phyloP scores from a whole-genome alignment of 2,797 vertebrate genomes.

The Eleutherodactylus coqui region DNA sequence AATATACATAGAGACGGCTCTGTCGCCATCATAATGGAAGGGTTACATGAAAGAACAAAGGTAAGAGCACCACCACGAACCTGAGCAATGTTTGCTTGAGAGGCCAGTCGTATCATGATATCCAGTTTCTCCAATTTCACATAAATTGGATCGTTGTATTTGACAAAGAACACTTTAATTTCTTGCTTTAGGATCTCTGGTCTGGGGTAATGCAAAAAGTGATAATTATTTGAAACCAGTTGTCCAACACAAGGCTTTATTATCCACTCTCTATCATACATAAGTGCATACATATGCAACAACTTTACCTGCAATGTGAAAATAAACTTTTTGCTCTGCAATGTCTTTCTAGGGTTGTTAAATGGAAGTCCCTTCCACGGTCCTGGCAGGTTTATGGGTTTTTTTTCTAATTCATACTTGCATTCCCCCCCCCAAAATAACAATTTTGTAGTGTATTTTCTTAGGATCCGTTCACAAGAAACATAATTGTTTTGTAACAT shows the following conservation, averaged over 20 bases:
- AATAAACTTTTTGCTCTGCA: too few species aligned
- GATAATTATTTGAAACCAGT: neutral
- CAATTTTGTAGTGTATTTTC: too few species aligned
- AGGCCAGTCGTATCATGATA: slow-evolving; percentile 84
- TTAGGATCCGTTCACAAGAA: too few species aligned
- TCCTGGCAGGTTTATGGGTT: too few species aligned
- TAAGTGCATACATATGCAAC: neutral
- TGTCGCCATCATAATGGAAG: neutral
- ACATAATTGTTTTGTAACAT: too few species aligned
- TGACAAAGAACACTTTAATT: slow-evolving; percentile 85
- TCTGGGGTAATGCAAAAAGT: slow-evolving; percentile 63
- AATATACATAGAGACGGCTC: too few species aligned
- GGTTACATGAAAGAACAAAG: neutral
- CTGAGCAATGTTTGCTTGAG: slow-evolving; percentile 85
- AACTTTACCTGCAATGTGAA: too few species aligned
- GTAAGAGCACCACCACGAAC: slow-evolving; percentile 67
- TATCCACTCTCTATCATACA: neutral
- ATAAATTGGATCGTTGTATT: slow-evolving; percentile 84
- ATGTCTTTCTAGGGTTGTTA: too few species aligned
- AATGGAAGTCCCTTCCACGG: too few species aligned
- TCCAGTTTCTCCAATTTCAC: slow-evolving; percentile 84
- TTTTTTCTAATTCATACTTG: too few species aligned
- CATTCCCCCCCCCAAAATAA: too few species aligned
- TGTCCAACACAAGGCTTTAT: neutral
- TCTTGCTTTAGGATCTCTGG: slow-evolving; percentile 85